A percentile compares a stretch with the other conserved stretches of the same genome.
Conservation (phyloP, 2,888 invertebrate genomes). For the Creontiades dilutus region DNA sequence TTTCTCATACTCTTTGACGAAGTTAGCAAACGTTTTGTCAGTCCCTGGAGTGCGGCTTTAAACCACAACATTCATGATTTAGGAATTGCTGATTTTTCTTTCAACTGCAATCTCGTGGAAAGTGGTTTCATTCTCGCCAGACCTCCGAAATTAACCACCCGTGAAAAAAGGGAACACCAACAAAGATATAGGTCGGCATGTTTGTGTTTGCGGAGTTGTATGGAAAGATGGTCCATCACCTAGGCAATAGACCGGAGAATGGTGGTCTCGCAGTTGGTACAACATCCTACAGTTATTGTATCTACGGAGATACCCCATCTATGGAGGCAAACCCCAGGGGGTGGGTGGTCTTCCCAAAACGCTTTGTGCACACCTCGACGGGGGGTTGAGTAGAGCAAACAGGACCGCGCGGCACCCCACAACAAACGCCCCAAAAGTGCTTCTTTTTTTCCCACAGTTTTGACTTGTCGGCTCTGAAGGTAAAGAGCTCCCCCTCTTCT, state of each 20-base stretch:
- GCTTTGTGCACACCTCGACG: slow-evolving; percentile 57
- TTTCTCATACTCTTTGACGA: no score
- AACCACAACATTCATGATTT: background rate
- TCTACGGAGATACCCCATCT: background rate
- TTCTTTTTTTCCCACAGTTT: slow-evolving; percentile 65
- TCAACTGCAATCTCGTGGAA: slow-evolving; percentile 23
- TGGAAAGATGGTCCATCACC: slow-evolving; percentile 15
- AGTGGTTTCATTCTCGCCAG: slow-evolving; percentile 1
- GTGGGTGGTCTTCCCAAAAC: slow-evolving; percentile 64
- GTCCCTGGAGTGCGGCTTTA: no score
- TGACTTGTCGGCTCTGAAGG: slow-evolving; percentile 51
- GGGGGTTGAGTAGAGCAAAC: slow-evolving; percentile 54
- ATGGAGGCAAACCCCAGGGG: slow-evolving; percentile 43
- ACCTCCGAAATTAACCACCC: slow-evolving; percentile 3
- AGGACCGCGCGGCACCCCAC: slow-evolving; percentile 33
- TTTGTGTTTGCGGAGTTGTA: slow-evolving; percentile 3
- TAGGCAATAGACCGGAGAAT: background rate
- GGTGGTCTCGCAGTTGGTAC: slow-evolving; percentile 19
- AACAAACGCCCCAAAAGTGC: slow-evolving; percentile 58
- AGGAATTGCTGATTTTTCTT: background rate
- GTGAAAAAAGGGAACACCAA: slow-evolving; percentile 48
- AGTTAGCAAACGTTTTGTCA: no score
- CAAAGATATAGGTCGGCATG: slow-evolving; percentile 44
- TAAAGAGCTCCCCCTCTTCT: background rate
- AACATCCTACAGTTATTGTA: slow-evolving; percentile 32